phyloP scores from a whole-genome alignment of 1,140 invertebrate genomes.

The Trachymyrmex cornetzi region DNA sequence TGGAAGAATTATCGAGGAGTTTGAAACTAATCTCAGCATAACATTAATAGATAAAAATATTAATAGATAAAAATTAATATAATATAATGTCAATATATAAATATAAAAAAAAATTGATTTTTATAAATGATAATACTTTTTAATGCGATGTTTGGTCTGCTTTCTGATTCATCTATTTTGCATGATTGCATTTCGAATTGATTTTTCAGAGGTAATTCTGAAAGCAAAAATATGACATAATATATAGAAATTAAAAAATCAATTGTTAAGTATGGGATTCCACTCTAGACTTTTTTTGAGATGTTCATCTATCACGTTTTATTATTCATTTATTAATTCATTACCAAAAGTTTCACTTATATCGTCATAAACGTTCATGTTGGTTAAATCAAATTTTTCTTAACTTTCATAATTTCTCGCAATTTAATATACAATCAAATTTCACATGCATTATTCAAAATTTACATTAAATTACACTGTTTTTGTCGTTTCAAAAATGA shows the following conservation, averaged over 20 bases:
- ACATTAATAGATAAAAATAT: too few species aligned
- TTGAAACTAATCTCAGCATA: too few species aligned
- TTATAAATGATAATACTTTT: slow-evolving; percentile 40
- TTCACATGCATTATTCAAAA: not conserved
- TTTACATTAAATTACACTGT: not conserved
- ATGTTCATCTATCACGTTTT: not conserved
- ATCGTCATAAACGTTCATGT: slow-evolving; percentile 4
- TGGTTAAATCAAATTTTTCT: not conserved
- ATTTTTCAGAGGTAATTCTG: slow-evolving; percentile 17
- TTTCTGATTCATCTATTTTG: slow-evolving; percentile 41
- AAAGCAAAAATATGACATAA: slow-evolving; percentile 26
- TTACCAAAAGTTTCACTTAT: slow-evolving; percentile 20
- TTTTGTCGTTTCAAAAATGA: slow-evolving; percentile 15
- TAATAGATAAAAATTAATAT: too few species aligned
- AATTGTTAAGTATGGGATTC: not conserved
- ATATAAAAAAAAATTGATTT: not conserved
- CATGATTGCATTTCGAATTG: slow-evolving; percentile 23
- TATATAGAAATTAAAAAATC: slow-evolving; percentile 21
- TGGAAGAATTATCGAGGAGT: not conserved
- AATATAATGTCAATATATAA: too few species aligned
- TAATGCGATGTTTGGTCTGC: slow-evolving; percentile 20
- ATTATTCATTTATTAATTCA: slow-evolving; percentile 24
- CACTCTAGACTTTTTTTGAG: not conserved
- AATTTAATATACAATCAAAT: not conserved
- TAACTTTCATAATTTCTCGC: slow-evolving; percentile 16